A percentile compares a stretch with the other conserved stretches of the same genome.
phyloP scores from a whole-genome alignment of 2,797 vertebrate species.

The Eulemur mongoz region DNA sequence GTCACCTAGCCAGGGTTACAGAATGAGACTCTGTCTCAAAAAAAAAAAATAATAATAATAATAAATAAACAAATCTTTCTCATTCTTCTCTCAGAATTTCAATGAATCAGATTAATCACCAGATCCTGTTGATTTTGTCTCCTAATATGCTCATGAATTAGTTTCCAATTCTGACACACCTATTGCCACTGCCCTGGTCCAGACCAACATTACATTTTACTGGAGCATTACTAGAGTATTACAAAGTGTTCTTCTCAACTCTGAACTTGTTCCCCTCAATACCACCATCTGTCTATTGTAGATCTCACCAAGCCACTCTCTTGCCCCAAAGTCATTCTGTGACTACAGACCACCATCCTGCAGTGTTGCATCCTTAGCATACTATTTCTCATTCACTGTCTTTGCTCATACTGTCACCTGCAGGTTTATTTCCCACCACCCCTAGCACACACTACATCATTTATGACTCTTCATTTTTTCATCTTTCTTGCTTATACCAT shows the following conservation, averaged over 20 bases:
- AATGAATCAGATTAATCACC: neutral
- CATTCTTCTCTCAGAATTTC: neutral
- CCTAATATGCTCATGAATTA: neutral
- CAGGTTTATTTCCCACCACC: neutral
- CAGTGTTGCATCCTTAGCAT: fast-evolving
- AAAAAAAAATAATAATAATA: too few species aligned
- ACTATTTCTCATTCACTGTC: neutral
- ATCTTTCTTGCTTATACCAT: neutral
- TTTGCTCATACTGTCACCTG: neutral
- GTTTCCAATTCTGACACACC: neutral
- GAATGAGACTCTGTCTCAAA: too few species aligned
- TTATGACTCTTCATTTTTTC: neutral
- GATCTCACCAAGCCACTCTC: neutral
- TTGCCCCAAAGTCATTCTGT: neutral
- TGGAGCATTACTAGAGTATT: neutral
- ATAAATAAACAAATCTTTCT: neutral
- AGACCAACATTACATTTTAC: neutral
- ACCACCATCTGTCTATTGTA: fast-evolving
- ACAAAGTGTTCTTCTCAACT: neutral
- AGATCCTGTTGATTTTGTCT: neutral
- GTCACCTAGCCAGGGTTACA: too few species aligned
- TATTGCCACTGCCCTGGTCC: neutral
- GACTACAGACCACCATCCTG: neutral
- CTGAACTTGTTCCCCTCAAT: neutral
- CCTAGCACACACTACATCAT: neutral